Base-by-base conservation (phyloP, 2,113 vertebrate species). In the Poecilia latipinna region DNA sequence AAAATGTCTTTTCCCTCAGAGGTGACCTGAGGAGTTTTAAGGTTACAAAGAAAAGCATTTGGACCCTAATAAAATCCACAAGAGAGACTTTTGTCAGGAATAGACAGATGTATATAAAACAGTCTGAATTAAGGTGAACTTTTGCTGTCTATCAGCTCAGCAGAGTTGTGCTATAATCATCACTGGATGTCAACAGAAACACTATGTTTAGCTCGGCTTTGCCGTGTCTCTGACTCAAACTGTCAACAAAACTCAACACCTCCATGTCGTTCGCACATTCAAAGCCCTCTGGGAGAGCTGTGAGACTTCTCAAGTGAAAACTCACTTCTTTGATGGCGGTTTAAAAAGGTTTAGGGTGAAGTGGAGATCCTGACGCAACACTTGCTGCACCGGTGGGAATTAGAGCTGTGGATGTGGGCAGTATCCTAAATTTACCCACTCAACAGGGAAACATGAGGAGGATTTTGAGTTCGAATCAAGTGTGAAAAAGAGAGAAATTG, bases 301-400 rank as follows among this genome's bases (percentile, higher is more conserved):
- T 31, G 13, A 12, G 65, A 44, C 65, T n/a, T 42, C 65, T 66
- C 65, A 15, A 37, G 67, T 54, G 19, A 69, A 57, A 54, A 57
- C 33, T 33, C 5, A 57, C 11, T 70, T 35, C 42, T 68, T 60
- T 73, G 37, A 65, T 65, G 29, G 29, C 29, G 29, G 17, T 12
- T 65, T 54, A 28, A 66, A 35, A 65, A 35, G 8, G 3, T 48
- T 64, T 42, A 17, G 39, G 19, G 61, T 42, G 22, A 71, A 17
- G 51, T 57, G 35, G 8, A 17, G 35, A 32, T 42, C 6, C 39
- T 54, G 29, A 74, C 4, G 24, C 33, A 31, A 74, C 62, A 35
- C 12, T 48, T 57, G 62, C 61, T 33, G 39, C 61, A 8, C 22
- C n/a, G 39, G 28, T 57, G 37, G 26, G 28, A 32, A 48, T 8